These are phyloP conservation scores for Hippocampus abdominalis DNA, from an alignment of 2,113 vertebrate genomes.

Conservation along the genomic window DNA sequence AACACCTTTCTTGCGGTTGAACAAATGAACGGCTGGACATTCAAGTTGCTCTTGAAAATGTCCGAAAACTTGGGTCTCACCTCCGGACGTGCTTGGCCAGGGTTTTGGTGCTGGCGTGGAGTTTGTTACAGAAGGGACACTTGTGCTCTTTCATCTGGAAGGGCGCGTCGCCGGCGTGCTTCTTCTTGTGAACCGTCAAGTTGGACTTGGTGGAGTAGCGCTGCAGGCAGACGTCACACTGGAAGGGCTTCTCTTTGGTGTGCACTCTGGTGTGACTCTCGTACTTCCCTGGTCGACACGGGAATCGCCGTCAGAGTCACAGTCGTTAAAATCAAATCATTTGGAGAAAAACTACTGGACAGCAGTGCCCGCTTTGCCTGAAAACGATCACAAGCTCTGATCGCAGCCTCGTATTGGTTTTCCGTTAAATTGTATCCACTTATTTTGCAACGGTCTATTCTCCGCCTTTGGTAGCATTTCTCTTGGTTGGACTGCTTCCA, in stretches of 20 bases:
- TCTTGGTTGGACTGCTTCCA: no score
- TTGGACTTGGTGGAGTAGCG: constrained; percentile 98
- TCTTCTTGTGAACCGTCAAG: constrained; percentile 94
- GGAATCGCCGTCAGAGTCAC: not conserved
- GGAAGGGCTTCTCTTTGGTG: constrained; percentile 96
- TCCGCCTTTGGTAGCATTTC: no score
- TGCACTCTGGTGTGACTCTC: constrained; percentile 95
- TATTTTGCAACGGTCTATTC: no score
- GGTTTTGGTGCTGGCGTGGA: constrained; percentile 96
- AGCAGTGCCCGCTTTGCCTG: no score
- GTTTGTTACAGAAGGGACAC: constrained; percentile 91
- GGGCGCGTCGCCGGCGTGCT: constrained; percentile 81
- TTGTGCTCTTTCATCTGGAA: constrained; percentile 94
- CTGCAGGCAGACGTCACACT: constrained; percentile 95
- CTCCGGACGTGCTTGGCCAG: constrained; percentile 89
- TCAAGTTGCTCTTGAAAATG: no score
- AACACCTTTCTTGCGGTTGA: not conserved
- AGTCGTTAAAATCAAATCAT: not conserved
- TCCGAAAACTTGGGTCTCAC: constrained; percentile 63
- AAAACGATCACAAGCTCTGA: no score
- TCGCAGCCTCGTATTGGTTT: no score
- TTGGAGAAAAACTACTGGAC: no score
- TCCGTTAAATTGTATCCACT: no score
- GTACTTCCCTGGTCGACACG: constrained; percentile 82
- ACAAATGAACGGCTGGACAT: not conserved